These are phyloP conservation scores for Ispidina picta DNA, from an alignment of 2,797 vertebrate species.

Conservation along the genomic window DNA sequence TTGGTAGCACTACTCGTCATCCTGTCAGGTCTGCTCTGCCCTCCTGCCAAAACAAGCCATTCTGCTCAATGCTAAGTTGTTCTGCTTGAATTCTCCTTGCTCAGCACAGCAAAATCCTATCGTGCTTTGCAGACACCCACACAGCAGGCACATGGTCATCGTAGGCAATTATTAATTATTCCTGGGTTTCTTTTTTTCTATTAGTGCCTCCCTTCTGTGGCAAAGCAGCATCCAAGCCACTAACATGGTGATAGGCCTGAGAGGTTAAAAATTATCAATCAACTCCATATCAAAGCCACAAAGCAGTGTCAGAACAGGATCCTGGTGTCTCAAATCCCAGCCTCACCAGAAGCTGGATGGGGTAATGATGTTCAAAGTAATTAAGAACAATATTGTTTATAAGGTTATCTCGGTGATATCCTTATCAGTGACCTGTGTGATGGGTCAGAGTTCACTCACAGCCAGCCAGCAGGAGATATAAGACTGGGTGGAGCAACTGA, in stretches of 20 bases:
- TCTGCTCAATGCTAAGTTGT: neutral
- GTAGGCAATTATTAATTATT: neutral
- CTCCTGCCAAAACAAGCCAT: conserved; percentile 3
- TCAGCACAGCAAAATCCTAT: neutral
- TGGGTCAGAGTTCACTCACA: neutral
- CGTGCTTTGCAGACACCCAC: neutral
- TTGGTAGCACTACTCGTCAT: neutral
- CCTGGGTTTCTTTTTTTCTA: neutral
- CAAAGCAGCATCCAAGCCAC: neutral
- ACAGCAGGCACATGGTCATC: rapidly evolving
- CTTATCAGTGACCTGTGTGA: rapidly evolving
- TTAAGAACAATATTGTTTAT: rapidly evolving
- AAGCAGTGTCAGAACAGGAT: too few species aligned
- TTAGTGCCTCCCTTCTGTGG: rapidly evolving
- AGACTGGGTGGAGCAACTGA: rapidly evolving
- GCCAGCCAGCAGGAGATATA: neutral
- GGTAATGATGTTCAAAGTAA: rapidly evolving
- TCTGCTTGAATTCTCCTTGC: neutral
- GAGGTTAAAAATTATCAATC: neutral
- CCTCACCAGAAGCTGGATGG: too few species aligned
- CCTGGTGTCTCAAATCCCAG: neutral
- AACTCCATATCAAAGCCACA: too few species aligned
- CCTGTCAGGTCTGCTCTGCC: neutral
- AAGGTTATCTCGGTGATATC: rapidly evolving
- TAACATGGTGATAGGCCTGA: rapidly evolving